A percentile compares a stretch with the other conserved stretches of the same genome.
Evolutionary conservation across 1,140 invertebrate species (phyloP).

Genomic region (Hermatobates lingyangjiaoensis): DNA sequence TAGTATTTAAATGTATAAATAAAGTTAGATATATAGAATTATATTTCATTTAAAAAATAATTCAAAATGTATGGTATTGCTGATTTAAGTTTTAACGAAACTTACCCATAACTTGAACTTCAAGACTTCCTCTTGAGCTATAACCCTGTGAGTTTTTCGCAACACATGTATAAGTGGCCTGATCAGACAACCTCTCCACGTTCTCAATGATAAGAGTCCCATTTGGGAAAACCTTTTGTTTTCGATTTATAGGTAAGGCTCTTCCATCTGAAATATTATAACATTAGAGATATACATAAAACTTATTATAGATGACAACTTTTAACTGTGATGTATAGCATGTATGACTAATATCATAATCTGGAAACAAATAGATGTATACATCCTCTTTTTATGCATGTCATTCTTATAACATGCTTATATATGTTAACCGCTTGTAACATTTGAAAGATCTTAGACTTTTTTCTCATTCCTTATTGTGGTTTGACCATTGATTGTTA

Average conservation of each 20-base stretch:
- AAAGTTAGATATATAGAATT: neutral
- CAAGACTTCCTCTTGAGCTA: slow-evolving; percentile 63
- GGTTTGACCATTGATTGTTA: too few species aligned
- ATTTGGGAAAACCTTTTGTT: slow-evolving; percentile 84
- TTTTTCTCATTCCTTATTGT: too few species aligned
- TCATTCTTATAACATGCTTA: too few species aligned
- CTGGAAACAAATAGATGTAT: too few species aligned
- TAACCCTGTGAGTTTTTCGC: slow-evolving; percentile 79
- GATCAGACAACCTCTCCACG: slow-evolving; percentile 76
- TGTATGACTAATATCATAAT: too few species aligned
- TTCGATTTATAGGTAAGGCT: slow-evolving; percentile 78
- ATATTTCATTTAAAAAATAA: neutral
- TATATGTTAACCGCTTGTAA: too few species aligned
- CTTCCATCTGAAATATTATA: slow-evolving; percentile 38
- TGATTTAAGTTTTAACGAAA: slow-evolving; percentile 18
- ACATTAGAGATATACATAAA: too few species aligned
- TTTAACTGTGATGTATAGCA: too few species aligned
- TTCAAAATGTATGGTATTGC: neutral
- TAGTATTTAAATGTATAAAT: neutral
- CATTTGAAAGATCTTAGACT: too few species aligned
- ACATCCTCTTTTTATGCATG: too few species aligned
- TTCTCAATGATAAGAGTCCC: slow-evolving; percentile 86
- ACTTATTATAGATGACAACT: too few species aligned
- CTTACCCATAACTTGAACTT: slow-evolving; percentile 93
- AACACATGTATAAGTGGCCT: slow-evolving; percentile 85